phyloP scores from a whole-genome alignment of 2,888 invertebrate genomes.

The Chymomyza caudatula region DNA sequence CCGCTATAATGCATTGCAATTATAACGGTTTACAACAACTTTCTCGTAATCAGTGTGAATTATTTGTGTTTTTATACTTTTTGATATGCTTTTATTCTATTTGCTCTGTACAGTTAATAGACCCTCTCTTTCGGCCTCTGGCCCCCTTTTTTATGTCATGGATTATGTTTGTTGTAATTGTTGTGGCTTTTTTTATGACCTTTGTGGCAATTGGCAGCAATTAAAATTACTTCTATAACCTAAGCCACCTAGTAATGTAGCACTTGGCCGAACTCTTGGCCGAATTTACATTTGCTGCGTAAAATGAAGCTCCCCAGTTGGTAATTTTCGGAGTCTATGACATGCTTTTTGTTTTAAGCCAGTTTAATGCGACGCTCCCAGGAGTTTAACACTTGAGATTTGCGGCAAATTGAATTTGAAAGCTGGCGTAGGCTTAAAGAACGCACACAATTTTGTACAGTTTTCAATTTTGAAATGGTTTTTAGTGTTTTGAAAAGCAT shows the following conservation, averaged over 20 bases:
- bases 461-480: slow-evolving; percentile 6
- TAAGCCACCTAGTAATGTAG: background rate
- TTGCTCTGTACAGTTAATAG: slow-evolving; percentile 1
- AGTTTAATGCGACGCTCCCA: slow-evolving; percentile 44
- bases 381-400: slow-evolving; percentile 45
- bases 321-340: slow-evolving; percentile 37
- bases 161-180: slow-evolving; percentile 45
- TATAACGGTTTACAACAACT: slow-evolving; percentile 61
- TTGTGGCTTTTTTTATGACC: slow-evolving; percentile 37
- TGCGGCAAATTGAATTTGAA: slow-evolving; percentile 30
- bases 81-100: slow-evolving; percentile 53
- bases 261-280: slow-evolving; percentile 5
- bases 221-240: slow-evolving; percentile 62
- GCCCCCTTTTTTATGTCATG: background rate
- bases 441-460: too few relatives aligned
- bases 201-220: slow-evolving; percentile 60
- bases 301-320: slow-evolving; percentile 27
- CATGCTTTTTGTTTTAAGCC: slow-evolving; percentile 52
- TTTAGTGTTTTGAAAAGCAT: slow-evolving; percentile 15
- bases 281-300: slow-evolving; percentile 15
- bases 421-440: background rate
- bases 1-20: slow-evolving; percentile 50
- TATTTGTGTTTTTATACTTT: slow-evolving; percentile 57
- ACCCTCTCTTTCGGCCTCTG: background rate
- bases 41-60: slow-evolving; percentile 64